Conservation (phyloP, 2,888 invertebrate genomes). For the Gryllus longicercus region DNA sequence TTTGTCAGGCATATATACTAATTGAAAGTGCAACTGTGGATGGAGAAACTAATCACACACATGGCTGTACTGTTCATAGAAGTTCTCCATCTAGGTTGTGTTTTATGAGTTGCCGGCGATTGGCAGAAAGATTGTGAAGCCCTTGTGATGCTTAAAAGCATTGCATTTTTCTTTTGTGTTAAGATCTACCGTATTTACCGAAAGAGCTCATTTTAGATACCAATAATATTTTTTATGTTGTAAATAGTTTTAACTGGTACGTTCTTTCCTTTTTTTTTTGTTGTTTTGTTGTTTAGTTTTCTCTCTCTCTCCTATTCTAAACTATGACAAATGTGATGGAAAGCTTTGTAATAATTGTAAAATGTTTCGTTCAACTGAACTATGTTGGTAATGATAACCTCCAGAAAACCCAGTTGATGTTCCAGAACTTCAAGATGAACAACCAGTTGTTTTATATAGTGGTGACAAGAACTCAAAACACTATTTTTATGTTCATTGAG, state of each 20-base stretch:
- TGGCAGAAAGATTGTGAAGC: not conserved
- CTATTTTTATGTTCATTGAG: not conserved
- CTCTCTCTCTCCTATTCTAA: constrained; percentile 28
- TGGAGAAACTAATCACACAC: not conserved
- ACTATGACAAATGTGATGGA: constrained; percentile 29
- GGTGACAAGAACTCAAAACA: not conserved
- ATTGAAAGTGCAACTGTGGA: not conserved
- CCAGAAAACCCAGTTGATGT: not conserved
- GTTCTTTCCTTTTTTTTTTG: not conserved
- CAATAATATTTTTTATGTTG: not conserved
- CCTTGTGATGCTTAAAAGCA: not conserved
- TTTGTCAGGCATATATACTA: constrained; percentile 5
- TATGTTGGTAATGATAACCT: constrained; percentile 4
- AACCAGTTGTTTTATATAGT: constrained; percentile 6
- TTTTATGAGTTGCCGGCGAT: not conserved
- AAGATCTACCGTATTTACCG: not conserved
- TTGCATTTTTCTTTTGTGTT: not conserved
- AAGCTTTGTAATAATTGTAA: constrained; percentile 19
- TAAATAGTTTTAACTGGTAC: constrained; percentile 11
- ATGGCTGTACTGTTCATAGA: constrained; percentile 10
- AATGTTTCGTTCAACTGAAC: not conserved
- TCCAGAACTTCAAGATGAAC: constrained; percentile 1
- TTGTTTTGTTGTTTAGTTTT: not conserved
- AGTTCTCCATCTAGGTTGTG: not conserved
- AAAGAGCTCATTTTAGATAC: not conserved